Conservation (phyloP, 2,797 vertebrate genomes). For the Stomatorhinus walkeri region DNA sequence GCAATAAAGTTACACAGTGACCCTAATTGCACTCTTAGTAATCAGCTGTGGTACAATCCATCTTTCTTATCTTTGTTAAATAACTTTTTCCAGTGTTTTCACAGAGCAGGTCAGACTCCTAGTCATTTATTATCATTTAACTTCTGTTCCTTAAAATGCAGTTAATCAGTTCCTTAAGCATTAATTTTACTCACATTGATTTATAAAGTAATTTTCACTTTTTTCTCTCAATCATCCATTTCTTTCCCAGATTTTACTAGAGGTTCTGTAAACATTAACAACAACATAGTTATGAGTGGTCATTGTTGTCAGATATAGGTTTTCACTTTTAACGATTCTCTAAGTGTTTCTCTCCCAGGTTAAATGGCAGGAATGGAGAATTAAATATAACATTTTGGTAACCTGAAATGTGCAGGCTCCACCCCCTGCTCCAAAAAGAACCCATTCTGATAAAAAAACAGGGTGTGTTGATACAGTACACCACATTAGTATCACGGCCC, state of each 20-base stretch:
- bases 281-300: conserved; percentile 26
- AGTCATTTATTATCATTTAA: conserved; percentile 29
- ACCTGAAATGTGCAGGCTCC: conserved; percentile 11
- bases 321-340: background rate
- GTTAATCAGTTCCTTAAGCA: conserved; percentile 3
- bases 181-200: conserved; percentile 29
- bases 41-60: conserved; percentile 35
- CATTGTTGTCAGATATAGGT: background rate
- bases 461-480: conserved; percentile 45
- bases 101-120: conserved; percentile 34
- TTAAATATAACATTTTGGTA: conserved; percentile 26
- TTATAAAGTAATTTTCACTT: conserved; percentile 18
- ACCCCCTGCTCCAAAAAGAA: background rate
- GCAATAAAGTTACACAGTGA: conserved; percentile 28
- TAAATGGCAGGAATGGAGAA: conserved; percentile 26
- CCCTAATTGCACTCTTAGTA: conserved; percentile 32
- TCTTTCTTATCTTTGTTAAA: conserved; percentile 21
- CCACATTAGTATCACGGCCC: conserved; percentile 64
- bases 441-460: background rate
- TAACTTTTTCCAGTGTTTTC: conserved; percentile 31
- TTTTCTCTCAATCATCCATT: conserved; percentile 26
- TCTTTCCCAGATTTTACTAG: conserved; percentile 31
- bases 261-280: conserved; percentile 25
- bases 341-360: conserved; percentile 7
- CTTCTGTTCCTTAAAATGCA: conserved; percentile 23